Evolutionary conservation across 2,113 vertebrate species (phyloP), one percentile per base, ranked within the genome.

Genomic region (Geothlypis trichas): DNA sequence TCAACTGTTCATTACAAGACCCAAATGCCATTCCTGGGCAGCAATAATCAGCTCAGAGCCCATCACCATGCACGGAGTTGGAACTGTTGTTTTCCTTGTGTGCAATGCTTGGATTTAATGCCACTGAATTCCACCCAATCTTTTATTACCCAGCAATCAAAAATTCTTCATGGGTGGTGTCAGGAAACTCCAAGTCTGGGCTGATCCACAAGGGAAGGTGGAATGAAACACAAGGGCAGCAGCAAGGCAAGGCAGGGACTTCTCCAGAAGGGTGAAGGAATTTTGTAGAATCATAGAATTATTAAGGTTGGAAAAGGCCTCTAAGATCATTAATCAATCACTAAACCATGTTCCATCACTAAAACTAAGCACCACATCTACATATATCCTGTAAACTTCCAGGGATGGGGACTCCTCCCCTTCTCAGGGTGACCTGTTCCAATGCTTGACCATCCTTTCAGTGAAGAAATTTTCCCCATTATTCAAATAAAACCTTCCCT

Each of bases 1-100:
- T 95, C 92, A 67, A 28, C 63, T 95, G 79, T 84, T 92, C 89
- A 89, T 97, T 96, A 95, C 37, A 93, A 96, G 79, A 73, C 92
- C 79, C 90, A 92, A 95, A 95, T 95, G 90, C 84, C 88, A 89
- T 96, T 92, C 90, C 51, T 88, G 67, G 62, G 86, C 55, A 94
- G 83, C 88, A 91, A 62, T 93, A 96, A 95, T 83, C 90, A 87
- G 71, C 82, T 83, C 90, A 90, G 71, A 83, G 84, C 39, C 89
- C 92, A 84, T 90, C 67, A 10, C 59, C 72, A 30, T 7, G 76
- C 69, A 51, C 5, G 8, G 78, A 72, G 74, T 21, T 69, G 58
- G 63, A 96, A 59, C 72, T n/a, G 28, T 15, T 90, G 72, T 77
- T 95, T 80, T 88, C 46, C 30, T 77, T 69, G 51, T 62, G 55